Evolutionary conservation across 2,888 invertebrate species (phyloP), one percentile per base, ranked within the genome.

Genomic region (Philopedon plagiatum): DNA sequence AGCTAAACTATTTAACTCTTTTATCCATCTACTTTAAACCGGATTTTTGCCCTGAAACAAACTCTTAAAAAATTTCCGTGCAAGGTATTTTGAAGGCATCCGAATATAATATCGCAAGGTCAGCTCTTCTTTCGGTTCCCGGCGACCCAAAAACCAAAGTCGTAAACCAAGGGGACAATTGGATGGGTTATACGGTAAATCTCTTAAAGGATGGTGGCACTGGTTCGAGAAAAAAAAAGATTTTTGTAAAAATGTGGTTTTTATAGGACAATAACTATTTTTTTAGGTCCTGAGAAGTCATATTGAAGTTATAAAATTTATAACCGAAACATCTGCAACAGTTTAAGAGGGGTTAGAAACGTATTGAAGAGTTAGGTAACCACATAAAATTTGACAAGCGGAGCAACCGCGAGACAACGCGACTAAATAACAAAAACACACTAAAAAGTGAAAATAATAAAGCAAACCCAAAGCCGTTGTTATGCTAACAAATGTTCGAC

Each of bases 121-220:
- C 65, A 65, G 39, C 46, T 61, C 65, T 71, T 71, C 63, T 46
- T 64, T 64, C 15, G 60, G 34, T 44, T 34, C 58, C 51, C 34
- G 15, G 46, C 65, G 61, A 71, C 71, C 71, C 58, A 71, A 56
- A 71, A 71, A 71, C 65, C 65, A 54, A 13, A 54, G 58, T 63
- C 67, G 51, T 67, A 72, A 72, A 67, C 61, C 63, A 67, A 57
- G 29, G 18, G 60, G 49, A 72, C 72, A 72, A 72, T 72, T 32
- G 67, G 58, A 72, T 67, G 67, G 72, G 67, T 72, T 67, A 72
- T 67, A 67, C 72, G 72, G 67, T 72, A 72, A 34, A 72, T 58
- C 63, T 72, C 7, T 26, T 21, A 58, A 60, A 44, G 60, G 41
- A 23, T 60, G n/a, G 26, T 49, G 26, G n/a, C n/a, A n/a, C 49